Conservation (phyloP, 1,140 invertebrate genomes). For the Drosophila bocki region DNA sequence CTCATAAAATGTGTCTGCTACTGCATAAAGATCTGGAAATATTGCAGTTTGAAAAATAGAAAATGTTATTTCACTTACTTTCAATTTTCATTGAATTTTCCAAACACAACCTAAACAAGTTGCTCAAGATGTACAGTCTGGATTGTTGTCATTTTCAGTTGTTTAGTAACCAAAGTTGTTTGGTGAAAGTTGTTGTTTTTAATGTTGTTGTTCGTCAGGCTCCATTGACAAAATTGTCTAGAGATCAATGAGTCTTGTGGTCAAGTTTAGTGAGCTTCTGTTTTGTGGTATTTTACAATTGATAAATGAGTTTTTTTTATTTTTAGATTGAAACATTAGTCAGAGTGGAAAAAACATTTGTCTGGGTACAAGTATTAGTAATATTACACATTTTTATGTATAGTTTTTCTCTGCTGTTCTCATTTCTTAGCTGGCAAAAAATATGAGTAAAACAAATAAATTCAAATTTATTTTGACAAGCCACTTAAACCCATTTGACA, state of each 20-base stretch:
- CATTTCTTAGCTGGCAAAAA: constrained; percentile 25
- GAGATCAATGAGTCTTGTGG: constrained; percentile 63
- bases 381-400: not conserved
- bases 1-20: constrained; percentile 33
- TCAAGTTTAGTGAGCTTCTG: constrained; percentile 22
- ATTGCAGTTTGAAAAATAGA: constrained; percentile 30
- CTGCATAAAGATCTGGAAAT: constrained; percentile 31
- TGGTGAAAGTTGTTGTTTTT: constrained; percentile 46
- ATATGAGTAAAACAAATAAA: constrained; percentile 51
- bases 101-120: constrained; percentile 53
- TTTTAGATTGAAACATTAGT: not conserved
- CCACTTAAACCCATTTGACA: constrained; percentile 73
- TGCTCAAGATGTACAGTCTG: constrained; percentile 25
- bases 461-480: constrained; percentile 72
- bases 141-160: constrained; percentile 32
- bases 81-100: constrained; percentile 36
- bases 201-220: constrained; percentile 29
- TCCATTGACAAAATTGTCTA: constrained; percentile 58
- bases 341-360: not conserved
- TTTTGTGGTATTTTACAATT: constrained; percentile 2
- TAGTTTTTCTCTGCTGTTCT: constrained; percentile 11
- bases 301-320: constrained; percentile 7
- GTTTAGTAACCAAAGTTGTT: constrained; percentile 34
- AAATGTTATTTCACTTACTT: constrained; percentile 45
- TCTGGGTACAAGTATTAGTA: not conserved